Conservation (phyloP, 2,113 vertebrate species). For the Nesogale talazaci region DNA sequence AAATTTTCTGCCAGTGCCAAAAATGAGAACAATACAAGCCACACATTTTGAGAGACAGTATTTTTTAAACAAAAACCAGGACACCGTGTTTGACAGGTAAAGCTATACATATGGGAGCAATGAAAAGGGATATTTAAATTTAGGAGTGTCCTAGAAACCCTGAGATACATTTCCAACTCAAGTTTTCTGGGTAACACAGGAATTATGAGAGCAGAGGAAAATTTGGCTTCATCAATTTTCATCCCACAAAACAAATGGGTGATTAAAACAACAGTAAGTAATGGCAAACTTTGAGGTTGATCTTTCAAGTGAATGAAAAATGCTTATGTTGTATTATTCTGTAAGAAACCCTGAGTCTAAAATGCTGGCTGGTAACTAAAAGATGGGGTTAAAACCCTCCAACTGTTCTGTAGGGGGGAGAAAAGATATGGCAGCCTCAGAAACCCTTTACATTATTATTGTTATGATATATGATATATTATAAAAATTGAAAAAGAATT, state of each 20-base stretch:
- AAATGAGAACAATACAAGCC: background rate
- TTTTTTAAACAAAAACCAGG: constrained; percentile 49
- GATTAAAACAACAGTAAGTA: background rate
- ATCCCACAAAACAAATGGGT: background rate
- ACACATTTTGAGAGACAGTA: background rate
- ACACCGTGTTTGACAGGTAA: background rate
- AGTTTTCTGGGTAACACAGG: background rate
- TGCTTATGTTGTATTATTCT: background rate
- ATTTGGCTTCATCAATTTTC: background rate
- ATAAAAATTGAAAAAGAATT: too few species aligned
- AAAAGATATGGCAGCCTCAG: too few species aligned
- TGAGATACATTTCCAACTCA: background rate
- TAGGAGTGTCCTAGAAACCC: constrained; percentile 55
- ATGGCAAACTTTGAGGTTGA: background rate
- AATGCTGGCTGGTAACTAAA: too few species aligned
- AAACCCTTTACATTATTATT: too few species aligned
- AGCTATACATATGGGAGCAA: constrained; percentile 38
- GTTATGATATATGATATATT: too few species aligned
- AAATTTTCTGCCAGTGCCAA: background rate
- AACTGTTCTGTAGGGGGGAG: too few species aligned
- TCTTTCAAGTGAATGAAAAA: background rate
- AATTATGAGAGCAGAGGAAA: constrained; percentile 41
- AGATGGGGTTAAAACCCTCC: too few species aligned
- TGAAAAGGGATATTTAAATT: constrained; percentile 55
- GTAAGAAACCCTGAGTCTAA: background rate